These are phyloP conservation scores for Cyrtodaria siliqua DNA, from an alignment of 2,888 invertebrate genomes.

Conservation along the genomic window DNA sequence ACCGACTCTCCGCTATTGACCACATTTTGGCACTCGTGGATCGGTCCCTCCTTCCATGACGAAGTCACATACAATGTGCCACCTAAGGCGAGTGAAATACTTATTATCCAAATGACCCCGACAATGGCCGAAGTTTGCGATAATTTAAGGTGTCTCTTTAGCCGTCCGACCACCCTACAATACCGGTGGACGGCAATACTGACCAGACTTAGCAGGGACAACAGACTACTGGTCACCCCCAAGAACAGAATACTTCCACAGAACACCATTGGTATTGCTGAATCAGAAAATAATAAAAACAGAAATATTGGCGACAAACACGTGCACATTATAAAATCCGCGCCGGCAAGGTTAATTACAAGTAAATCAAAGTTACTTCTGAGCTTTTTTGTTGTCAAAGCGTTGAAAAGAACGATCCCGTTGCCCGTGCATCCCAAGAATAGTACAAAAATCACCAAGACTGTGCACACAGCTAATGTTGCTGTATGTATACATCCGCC, in stretches of 20 bases:
- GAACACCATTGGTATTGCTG: constrained; percentile 73
- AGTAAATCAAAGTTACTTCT: constrained; percentile 75
- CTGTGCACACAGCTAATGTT: constrained; percentile 78
- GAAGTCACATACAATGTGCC: constrained; percentile 74
- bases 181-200: constrained; percentile 76
- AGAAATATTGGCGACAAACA: constrained; percentile 77
- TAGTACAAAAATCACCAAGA: constrained; percentile 76
- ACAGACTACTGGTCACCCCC: constrained; percentile 71
- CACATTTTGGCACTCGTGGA: constrained; percentile 71
- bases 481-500: constrained; percentile 77
- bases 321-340: constrained; percentile 77
- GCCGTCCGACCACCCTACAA: constrained; percentile 68
- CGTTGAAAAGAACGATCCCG: constrained; percentile 74
- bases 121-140: constrained; percentile 67
- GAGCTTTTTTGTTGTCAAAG: constrained; percentile 69
- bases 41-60: constrained; percentile 68
- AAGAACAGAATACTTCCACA: constrained; percentile 76
- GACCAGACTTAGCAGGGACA: constrained; percentile 75
- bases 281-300: constrained; percentile 73
- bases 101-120: constrained; percentile 70
- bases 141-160: constrained; percentile 69
- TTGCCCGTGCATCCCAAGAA: constrained; percentile 79
- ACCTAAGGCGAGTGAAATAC: constrained; percentile 70
- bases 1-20: constrained; percentile 67
- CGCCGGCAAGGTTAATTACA: constrained; percentile 75